Evolutionary conservation across 2,888 invertebrate species (phyloP).

Genomic region (Drosophila buzzatii): DNA sequence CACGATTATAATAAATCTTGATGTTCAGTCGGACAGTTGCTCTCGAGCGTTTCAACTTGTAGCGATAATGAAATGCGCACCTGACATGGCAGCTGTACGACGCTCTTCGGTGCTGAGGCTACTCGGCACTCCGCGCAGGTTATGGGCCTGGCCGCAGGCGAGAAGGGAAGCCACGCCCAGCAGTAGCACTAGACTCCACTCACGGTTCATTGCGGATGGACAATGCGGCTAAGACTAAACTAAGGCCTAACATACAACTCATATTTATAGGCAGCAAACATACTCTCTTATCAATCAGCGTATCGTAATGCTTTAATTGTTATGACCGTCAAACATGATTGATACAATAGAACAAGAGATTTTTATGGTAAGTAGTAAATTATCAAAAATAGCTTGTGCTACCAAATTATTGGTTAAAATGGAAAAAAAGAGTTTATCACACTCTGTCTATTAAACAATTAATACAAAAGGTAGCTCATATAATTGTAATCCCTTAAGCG

Average conservation of each 20-base stretch:
- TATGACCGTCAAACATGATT: constrained; percentile 11
- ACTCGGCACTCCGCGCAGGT: constrained; percentile 52
- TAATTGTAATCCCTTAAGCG: not conserved
- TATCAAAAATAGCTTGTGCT: not conserved
- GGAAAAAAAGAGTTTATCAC: not conserved
- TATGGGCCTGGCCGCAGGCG: constrained; percentile 39
- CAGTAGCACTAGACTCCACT: constrained; percentile 38
- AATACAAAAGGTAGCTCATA: constrained; percentile 2
- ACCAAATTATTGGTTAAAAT: not conserved
- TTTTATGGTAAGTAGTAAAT: constrained; percentile 9
- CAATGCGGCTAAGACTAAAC: constrained; percentile 40
- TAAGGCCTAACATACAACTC: not conserved
- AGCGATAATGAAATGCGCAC: constrained; percentile 44
- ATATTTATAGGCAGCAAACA: constrained; percentile 44
- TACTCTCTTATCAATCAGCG: constrained; percentile 25
- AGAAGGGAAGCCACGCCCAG: constrained; percentile 40
- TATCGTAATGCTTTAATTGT: constrained; percentile 10
- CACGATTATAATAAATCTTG: constrained; percentile 4
- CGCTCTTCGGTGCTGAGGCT: constrained; percentile 58
- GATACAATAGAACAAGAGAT: constrained; percentile 26
- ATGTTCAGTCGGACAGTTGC: not conserved
- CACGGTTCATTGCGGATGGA: constrained; percentile 36
- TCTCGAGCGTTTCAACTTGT: constrained; percentile 38
- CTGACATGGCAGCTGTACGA: constrained; percentile 64
- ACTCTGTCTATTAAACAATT: not conserved